A percentile compares a stretch with the other conserved stretches of the same genome.
These are phyloP conservation scores for Nematolebias whitei DNA, from an alignment of 2,113 vertebrate species.

Conservation along the genomic window DNA sequence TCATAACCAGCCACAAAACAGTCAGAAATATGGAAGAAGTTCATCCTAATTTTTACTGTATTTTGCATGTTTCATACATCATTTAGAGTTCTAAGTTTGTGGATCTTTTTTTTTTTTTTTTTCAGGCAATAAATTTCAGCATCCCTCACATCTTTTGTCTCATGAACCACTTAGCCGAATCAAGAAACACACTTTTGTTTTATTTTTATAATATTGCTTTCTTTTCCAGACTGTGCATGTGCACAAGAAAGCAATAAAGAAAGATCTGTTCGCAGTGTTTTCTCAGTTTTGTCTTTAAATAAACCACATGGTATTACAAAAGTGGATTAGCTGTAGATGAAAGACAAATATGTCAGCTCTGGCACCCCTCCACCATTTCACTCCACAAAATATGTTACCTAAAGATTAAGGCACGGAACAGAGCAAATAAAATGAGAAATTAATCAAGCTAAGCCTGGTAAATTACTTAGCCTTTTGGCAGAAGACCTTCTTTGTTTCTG, in stretches of 20 bases:
- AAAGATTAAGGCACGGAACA: constrained; percentile 47
- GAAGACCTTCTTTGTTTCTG: constrained; percentile 29
- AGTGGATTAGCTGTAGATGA: constrained; percentile 36
- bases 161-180: neutral
- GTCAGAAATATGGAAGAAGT: neutral
- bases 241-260: neutral
- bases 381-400: constrained; percentile 42
- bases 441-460: constrained; percentile 41
- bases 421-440: constrained; percentile 54
- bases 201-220: too few species aligned
- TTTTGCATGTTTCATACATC: neutral
- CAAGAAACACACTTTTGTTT: neutral
- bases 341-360: constrained; percentile 43
- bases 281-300: constrained; percentile 41
- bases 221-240: too few species aligned
- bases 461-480: constrained; percentile 54
- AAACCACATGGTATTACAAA: constrained; percentile 31
- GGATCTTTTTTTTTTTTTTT: too few species aligned
- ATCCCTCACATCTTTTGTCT: neutral
- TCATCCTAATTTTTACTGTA: neutral
- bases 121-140: neutral
- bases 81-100: neutral
- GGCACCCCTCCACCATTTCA: constrained; percentile 37
- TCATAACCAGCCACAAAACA: neutral
- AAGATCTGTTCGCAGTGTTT: neutral